Evolutionary conservation across 2,888 invertebrate genomes (phyloP).

Genomic region (Eristalinus sepulchralis): DNA sequence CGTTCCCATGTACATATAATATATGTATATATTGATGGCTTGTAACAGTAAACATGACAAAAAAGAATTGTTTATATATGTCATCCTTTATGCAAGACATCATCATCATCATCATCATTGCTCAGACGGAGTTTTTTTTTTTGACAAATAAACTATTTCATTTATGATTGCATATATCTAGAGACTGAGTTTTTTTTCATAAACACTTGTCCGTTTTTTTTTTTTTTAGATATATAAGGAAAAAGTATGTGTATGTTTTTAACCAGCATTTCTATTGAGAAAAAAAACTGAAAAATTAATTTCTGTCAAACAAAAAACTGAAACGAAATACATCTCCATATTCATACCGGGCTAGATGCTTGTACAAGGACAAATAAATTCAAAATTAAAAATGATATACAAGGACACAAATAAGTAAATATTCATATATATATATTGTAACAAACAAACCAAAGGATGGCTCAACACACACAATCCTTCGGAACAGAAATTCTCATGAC

Average conservation of each 20-base stretch:
- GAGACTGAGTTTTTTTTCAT: constrained; percentile 22
- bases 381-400: constrained; percentile 28
- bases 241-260: constrained; percentile 1
- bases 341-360: constrained; percentile 67
- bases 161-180: constrained; percentile 6
- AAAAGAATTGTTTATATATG: constrained; percentile 44
- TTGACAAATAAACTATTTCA: not conserved
- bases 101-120: not conserved
- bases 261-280: constrained; percentile 46
- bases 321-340: constrained; percentile 50
- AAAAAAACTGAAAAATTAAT: constrained; percentile 4
- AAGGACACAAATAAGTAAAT: constrained; percentile 45
- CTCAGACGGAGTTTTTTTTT: constrained; percentile 26
- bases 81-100: constrained; percentile 57
- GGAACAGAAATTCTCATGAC: constrained; percentile 62
- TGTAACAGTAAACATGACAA: constrained; percentile 65
- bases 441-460: constrained; percentile 61
- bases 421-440: constrained; percentile 21
- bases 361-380: constrained; percentile 53
- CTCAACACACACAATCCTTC: constrained; percentile 54
- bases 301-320: not conserved
- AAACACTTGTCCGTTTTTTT: constrained; percentile 24
- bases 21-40: constrained; percentile 26
- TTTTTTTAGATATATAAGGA: too few species aligned
- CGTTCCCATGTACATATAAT: constrained; percentile 60